Evolutionary conservation across 2,113 vertebrate species (phyloP).

Genomic region (Chloebia gouldiae): DNA sequence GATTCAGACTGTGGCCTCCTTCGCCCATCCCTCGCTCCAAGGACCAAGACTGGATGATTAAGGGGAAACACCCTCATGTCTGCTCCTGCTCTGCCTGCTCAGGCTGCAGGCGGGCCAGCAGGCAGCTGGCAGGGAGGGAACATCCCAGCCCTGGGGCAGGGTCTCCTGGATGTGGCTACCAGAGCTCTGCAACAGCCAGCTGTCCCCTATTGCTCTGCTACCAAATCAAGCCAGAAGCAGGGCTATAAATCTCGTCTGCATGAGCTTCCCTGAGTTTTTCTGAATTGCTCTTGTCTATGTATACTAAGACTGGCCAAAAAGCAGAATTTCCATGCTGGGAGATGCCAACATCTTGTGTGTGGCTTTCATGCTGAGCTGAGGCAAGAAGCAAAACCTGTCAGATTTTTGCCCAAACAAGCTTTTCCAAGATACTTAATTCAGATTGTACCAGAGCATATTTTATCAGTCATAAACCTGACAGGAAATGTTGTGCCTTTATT

Average conservation of each 20-base stretch:
- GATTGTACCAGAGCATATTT: not conserved
- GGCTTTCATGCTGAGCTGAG: not conserved
- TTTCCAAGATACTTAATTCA: not conserved
- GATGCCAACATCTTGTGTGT: not conserved
- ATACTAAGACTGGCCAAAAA: not conserved
- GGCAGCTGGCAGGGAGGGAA: not conserved
- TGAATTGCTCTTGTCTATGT: not conserved
- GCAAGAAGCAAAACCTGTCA: not conserved
- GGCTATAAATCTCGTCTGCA: not conserved
- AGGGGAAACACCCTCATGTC: constrained; percentile 5
- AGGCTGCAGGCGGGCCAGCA: not conserved
- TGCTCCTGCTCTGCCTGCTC: not conserved
- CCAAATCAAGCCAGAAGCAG: not conserved
- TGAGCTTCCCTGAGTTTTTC: not conserved
- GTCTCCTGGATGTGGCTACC: not conserved
- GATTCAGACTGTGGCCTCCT: not conserved
- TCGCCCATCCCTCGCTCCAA: not conserved
- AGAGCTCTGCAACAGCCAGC: not conserved
- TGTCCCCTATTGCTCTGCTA: not conserved
- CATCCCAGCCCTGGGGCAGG: not conserved
- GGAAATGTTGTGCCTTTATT: not conserved
- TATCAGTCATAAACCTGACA: not conserved
- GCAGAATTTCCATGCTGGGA: not conserved
- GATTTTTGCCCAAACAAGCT: not conserved
- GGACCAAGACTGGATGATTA: not conserved